Percentiles rank a stretch among this genome's conserved stretches.
These are phyloP conservation scores for Aporrectodea caliginosa DNA, from an alignment of 1,140 invertebrate species.

Conservation along the genomic window DNA sequence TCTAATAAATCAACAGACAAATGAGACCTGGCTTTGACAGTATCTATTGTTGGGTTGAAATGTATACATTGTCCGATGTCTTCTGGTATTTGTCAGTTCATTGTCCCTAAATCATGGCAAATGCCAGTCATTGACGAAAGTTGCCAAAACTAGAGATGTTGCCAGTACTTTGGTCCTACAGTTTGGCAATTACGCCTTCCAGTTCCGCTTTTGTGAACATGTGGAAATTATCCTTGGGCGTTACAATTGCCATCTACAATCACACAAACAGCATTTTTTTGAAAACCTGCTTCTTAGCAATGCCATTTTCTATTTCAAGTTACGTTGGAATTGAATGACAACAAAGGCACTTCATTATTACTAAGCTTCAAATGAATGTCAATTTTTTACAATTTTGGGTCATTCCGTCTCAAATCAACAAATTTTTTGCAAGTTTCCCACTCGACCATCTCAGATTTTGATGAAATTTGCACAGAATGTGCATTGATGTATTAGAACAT, in stretches of 20 bases:
- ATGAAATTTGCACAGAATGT: no score
- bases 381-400: background rate
- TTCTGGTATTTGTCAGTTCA: no score
- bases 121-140: no score
- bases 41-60: no score
- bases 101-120: no score
- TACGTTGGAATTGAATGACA: background rate
- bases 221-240: background rate
- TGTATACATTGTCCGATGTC: no score
- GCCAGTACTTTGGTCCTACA: background rate
- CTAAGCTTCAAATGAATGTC: background rate
- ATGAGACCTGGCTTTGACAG: no score
- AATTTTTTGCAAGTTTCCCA: no score
- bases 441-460: no score
- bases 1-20: no score
- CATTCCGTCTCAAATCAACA: no score
- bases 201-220: background rate
- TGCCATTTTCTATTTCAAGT: background rate
- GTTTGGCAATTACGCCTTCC: background rate
- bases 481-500: no score
- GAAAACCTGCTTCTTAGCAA: background rate
- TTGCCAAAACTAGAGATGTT: background rate
- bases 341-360: background rate
- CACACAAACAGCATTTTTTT: background rate
- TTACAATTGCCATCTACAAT: background rate